Percentiles rank a stretch among this genome's conserved stretches.
These are phyloP conservation scores for Sciaenops ocellatus DNA, from an alignment of 2,797 vertebrate species.

Conservation along the genomic window DNA sequence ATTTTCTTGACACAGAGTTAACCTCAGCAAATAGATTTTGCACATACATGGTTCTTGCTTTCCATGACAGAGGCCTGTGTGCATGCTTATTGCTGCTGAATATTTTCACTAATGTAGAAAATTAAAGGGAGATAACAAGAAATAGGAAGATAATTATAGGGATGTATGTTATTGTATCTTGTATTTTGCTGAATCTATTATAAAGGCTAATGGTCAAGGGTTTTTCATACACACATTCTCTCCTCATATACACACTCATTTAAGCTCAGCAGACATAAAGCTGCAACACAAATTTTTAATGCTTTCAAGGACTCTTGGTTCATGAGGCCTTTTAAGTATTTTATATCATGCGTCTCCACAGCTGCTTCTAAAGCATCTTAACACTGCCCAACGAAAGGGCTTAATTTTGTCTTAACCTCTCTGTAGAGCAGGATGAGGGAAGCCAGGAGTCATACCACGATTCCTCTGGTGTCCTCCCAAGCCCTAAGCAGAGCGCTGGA, in stretches of 20 bases:
- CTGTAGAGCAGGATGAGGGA: slow-evolving; percentile 14
- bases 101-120: slow-evolving; percentile 36
- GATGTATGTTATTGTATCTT: slow-evolving; percentile 23
- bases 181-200: slow-evolving; percentile 26
- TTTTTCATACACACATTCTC: slow-evolving; percentile 12
- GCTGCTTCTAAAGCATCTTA: slow-evolving; percentile 76
- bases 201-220: slow-evolving; percentile 7
- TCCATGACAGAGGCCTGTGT: slow-evolving; percentile 36
- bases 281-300: slow-evolving; percentile 37
- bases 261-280: slow-evolving; percentile 10
- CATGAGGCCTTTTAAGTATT: slow-evolving; percentile 75
- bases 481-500: slow-evolving; percentile 84
- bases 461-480: slow-evolving; percentile 85
- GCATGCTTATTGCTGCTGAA: slow-evolving; percentile 28
- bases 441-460: slow-evolving; percentile 80
- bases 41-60: slow-evolving; percentile 38
- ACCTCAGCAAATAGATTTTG: slow-evolving; percentile 57
- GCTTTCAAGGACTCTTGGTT: slow-evolving; percentile 35
- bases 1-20: slow-evolving; percentile 65
- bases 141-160: slow-evolving; percentile 30
- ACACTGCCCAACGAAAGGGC: slow-evolving; percentile 76
- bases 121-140: background rate
- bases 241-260: background rate
- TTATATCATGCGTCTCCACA: slow-evolving; percentile 82
- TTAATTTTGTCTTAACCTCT: slow-evolving; percentile 82